These are phyloP conservation scores for Siderastrea siderea DNA, from an alignment of 92 coral and sea anemone species.

Conservation along the genomic window DNA sequence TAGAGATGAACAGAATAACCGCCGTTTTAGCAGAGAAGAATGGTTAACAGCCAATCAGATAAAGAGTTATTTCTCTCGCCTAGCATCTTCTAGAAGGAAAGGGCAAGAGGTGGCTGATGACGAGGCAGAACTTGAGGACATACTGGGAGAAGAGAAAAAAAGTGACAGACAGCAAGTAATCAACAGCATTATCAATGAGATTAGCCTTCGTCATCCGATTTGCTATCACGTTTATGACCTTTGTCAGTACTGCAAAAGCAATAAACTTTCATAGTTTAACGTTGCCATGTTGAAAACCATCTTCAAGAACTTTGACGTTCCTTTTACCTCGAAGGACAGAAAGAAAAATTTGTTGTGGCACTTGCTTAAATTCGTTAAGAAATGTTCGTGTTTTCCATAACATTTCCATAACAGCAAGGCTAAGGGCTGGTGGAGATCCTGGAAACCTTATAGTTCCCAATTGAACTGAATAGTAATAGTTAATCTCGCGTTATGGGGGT, in stretches of 20 bases:
- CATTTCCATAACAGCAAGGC: too few relatives aligned
- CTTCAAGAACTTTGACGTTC: too few relatives aligned
- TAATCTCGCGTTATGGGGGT: too few relatives aligned
- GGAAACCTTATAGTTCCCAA: too few relatives aligned
- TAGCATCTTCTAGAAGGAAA: conserved; percentile 43
- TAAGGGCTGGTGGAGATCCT: too few relatives aligned
- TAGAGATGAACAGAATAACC: conserved; percentile 1
- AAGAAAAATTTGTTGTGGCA: too few relatives aligned
- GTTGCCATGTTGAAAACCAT: too few relatives aligned
- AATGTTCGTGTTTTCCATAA: too few relatives aligned
- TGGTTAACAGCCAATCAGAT: not conserved
- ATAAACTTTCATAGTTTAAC: conserved; percentile 28
- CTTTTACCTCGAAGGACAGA: too few relatives aligned
- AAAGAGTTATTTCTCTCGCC: conserved; percentile 43
- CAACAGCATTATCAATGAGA: conserved; percentile 11
- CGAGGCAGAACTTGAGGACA: conserved; percentile 13
- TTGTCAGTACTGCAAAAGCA: conserved; percentile 7
- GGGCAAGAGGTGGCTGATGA: conserved; percentile 7
- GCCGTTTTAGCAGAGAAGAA: not conserved
- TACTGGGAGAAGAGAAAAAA: conserved; percentile 27
- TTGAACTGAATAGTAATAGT: too few relatives aligned
- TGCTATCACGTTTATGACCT: conserved; percentile 30
- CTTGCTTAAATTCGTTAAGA: too few relatives aligned
- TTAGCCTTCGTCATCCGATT: conserved; percentile 44
- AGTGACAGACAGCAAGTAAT: conserved; percentile 4